These are phyloP conservation scores for Ascaphus truei DNA, from an alignment of 2,113 vertebrate genomes.

Conservation along the genomic window DNA sequence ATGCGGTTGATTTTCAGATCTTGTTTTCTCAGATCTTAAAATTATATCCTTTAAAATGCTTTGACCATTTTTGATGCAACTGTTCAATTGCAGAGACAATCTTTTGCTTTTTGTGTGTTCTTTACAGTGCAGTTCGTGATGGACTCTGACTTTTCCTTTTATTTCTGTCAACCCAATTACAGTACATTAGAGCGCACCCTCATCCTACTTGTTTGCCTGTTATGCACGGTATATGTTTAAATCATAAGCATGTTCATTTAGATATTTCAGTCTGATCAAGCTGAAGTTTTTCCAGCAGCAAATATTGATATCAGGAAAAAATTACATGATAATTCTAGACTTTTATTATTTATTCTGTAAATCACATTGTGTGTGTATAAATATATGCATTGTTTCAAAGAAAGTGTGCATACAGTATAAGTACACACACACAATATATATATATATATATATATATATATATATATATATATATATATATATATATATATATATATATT, in stretches of 20 bases:
- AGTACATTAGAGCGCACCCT: conserved; percentile 53
- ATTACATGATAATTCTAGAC: conserved; percentile 18
- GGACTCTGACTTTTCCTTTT: conserved; percentile 76
- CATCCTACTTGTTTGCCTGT: conserved; percentile 58
- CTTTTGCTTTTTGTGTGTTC: conserved; percentile 54
- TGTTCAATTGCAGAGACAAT: conserved; percentile 62
- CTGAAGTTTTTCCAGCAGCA: conserved; percentile 64
- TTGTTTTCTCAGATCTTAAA: conserved; percentile 53
- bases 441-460: too few species aligned
- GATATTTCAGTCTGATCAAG: conserved; percentile 70
- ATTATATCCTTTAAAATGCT: conserved; percentile 61
- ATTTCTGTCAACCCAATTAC: conserved; percentile 78
- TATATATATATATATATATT: too few species aligned
- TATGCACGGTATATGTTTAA: conserved; percentile 59
- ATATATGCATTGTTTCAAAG: too few species aligned
- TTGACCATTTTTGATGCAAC: conserved; percentile 60
- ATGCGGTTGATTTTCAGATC: conserved; percentile 59
- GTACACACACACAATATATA: neutral
- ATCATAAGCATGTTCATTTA: conserved; percentile 65
- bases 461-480: too few species aligned
- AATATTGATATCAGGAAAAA: conserved; percentile 56
- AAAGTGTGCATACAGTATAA: neutral
- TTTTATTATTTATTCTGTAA: neutral
- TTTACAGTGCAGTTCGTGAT: conserved; percentile 76
- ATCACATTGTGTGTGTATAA: neutral